Percentiles rank a stretch among this genome's conserved stretches.
Conservation (phyloP, 92 coral and sea anemone genomes). For the Parazoanthus darwini region DNA sequence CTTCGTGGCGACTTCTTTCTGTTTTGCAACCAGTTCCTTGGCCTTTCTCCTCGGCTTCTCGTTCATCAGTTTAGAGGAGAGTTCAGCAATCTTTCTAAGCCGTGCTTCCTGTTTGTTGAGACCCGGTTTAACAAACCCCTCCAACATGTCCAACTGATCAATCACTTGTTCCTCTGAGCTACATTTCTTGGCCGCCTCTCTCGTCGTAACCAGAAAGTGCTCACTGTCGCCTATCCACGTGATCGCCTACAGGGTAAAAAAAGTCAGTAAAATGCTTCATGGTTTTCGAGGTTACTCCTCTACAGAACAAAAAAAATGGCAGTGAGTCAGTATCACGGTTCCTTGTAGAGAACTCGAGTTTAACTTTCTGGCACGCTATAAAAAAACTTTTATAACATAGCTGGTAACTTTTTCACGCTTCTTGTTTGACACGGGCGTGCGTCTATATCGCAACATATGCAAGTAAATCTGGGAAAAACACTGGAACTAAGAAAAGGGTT, state of each 20-base stretch:
- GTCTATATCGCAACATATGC: no score
- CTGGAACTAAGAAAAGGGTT: no score
- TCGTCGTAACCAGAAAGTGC: slow-evolving; percentile 85
- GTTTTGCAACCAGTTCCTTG: slow-evolving; percentile 79
- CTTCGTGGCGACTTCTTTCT: slow-evolving; percentile 73
- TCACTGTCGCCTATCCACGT: slow-evolving; percentile 98
- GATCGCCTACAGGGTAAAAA: slow-evolving; percentile 59
- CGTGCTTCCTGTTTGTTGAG: slow-evolving; percentile 89
- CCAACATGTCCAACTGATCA: slow-evolving; percentile 81
- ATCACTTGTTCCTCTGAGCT: slow-evolving; percentile 88
- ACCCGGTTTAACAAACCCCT: slow-evolving; percentile 95
- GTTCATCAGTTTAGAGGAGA: slow-evolving; percentile 86
- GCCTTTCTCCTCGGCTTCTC: slow-evolving; percentile 82
- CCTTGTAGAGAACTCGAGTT: no score
- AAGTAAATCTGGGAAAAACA: no score
- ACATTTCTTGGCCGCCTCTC: slow-evolving; percentile 84
- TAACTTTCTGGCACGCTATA: no score
- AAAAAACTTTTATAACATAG: no score
- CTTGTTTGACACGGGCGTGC: no score
- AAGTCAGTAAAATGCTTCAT: no score
- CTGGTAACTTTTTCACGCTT: no score
- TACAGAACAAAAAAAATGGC: no score
- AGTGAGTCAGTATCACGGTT: no score
- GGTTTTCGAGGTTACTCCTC: no score
- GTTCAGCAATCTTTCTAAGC: slow-evolving; percentile 84